A percentile compares a stretch with the other conserved stretches of the same genome.
Evolutionary conservation across 2,888 invertebrate species (phyloP).

Genomic region (Protodeltote pygarga): DNA sequence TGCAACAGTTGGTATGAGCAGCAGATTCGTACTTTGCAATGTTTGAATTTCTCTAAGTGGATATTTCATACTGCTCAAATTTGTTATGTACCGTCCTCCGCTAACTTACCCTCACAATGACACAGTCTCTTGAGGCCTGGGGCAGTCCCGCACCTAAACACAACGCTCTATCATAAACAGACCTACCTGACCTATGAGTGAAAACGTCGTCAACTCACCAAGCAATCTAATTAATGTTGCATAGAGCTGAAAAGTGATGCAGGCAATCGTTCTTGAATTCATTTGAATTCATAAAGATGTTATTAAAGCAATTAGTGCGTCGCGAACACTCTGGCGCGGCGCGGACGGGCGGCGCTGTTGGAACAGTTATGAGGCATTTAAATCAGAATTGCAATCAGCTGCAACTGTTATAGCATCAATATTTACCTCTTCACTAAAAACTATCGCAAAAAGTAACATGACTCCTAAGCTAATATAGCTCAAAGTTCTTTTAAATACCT

Average conservation of each 20-base stretch:
- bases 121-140: background rate
- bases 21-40: too few relatives aligned
- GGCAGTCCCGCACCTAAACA: background rate
- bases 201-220: slow-evolving; percentile 1
- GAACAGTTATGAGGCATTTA: background rate
- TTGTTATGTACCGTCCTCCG: too few relatives aligned
- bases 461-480: too few relatives aligned
- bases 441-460: too few relatives aligned
- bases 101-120: background rate
- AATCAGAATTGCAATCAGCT: too few relatives aligned
- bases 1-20: too few relatives aligned
- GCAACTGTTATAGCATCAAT: background rate
- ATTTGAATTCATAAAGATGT: slow-evolving; percentile 72
- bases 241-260: slow-evolving; percentile 30
- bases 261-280: slow-evolving; percentile 47
- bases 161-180: background rate
- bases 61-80: too few relatives aligned
- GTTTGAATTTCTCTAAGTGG: too few relatives aligned
- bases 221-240: slow-evolving; percentile 47
- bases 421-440: too few relatives aligned
- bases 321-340: slow-evolving; percentile 25
- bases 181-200: too few relatives aligned
- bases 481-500: too few relatives aligned
- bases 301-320: slow-evolving; percentile 61
- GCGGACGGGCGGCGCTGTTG: background rate